Evolutionary conservation across 2,113 vertebrate genomes (phyloP), one percentile per base, ranked within the genome.

Genomic region (Cervus canadensis): DNA sequence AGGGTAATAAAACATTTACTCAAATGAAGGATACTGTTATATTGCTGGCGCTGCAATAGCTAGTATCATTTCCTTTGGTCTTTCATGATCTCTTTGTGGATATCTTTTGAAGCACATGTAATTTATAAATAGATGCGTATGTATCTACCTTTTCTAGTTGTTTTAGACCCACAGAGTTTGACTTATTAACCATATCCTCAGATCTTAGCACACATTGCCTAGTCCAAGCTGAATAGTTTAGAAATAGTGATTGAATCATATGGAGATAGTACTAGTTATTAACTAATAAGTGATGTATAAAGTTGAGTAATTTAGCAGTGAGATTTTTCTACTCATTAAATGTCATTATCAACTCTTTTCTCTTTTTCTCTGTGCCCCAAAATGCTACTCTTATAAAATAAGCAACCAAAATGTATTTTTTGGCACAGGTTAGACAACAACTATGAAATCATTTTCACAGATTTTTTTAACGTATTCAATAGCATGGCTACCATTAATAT

Each of bases 311-410:
- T 88, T 91, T 81, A 76, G 5, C 7, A 21, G 52, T 56, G n/a
- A 76, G 10, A 95, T 40, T 90, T 98, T 83, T 25, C 5, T 87
- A n/a, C 3, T 96, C 4, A 71, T 12, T 67, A 57, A 92, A 64
- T 52, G 11, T 2, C 4, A 45, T 78, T 60, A 23, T 56, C 4
- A 79, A 90, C 6, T 21, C 1, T 33, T 67, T 81, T 50, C 8
- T 59, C n/a, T 52, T 43, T 84, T 92, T 78, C 71, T 13, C 81
- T 8, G 9, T 86, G 4, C 2, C 3, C 30, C 5, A 7, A 56
- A 60, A 45, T 92, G 7, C 7, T 64, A n/a, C 9, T 87, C 3
- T 26, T 81, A 13, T 71, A 40, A 60, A 86, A 60, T 23, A 90
- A 94, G 14, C 13, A 79, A 56, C 14, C 67, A 90, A 91, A 74